These are phyloP conservation scores for Tanypteryx hageni DNA, from an alignment of 2,888 invertebrate species.

Conservation along the genomic window DNA sequence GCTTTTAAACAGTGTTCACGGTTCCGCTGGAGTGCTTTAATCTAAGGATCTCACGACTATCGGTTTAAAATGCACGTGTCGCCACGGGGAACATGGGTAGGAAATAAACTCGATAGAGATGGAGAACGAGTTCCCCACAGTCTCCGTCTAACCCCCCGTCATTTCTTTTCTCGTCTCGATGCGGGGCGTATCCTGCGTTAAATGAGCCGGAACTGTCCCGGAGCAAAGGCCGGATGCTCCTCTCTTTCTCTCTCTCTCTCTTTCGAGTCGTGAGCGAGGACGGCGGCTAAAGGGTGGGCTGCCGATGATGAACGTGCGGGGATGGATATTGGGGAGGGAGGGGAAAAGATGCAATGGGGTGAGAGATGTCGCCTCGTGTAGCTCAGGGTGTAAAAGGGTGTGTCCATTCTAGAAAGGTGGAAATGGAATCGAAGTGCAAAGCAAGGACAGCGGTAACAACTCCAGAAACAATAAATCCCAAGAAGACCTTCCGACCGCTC, in stretches of 20 bases:
- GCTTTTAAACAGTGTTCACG: neutral
- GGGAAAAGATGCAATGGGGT: no score
- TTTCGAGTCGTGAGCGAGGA: no score
- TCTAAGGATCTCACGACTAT: neutral
- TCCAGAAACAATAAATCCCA: no score
- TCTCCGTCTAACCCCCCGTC: neutral
- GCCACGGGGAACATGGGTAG: neutral
- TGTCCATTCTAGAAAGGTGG: no score
- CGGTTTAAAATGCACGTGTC: neutral
- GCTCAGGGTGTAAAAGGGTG: no score
- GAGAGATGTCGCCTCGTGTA: no score
- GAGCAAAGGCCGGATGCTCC: neutral
- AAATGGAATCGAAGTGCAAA: no score
- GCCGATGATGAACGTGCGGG: no score
- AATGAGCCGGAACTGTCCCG: neutral
- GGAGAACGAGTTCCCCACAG: neutral
- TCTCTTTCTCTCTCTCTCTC: neutral
- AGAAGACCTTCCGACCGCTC: no score
- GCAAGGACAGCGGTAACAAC: no score
- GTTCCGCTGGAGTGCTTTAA: neutral
- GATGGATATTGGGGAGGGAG: no score
- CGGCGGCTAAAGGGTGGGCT: no score
- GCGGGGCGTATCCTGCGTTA: neutral
- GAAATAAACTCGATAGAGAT: neutral
- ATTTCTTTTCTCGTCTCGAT: conserved; percentile 4